These are phyloP conservation scores for Cydia strobilella DNA, from an alignment of 1,140 invertebrate genomes.

Conservation along the genomic window DNA sequence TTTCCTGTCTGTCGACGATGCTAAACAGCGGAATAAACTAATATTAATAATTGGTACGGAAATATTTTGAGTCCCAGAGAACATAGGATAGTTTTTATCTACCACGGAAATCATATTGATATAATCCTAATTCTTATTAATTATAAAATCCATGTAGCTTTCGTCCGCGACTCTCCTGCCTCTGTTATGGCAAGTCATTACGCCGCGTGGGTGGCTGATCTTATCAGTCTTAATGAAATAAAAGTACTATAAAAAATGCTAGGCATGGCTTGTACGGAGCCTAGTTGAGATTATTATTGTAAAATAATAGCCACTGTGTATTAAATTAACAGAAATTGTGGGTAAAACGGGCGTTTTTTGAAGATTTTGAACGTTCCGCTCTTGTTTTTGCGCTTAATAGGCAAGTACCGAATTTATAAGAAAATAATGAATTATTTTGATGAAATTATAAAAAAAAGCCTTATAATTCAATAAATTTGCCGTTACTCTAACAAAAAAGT, in stretches of 20 bases:
- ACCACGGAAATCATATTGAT: neutral
- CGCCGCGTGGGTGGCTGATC: slow-evolving; percentile 72
- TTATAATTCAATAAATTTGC: too few species aligned
- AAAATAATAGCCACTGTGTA: slow-evolving; percentile 9
- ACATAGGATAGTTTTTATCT: too few species aligned
- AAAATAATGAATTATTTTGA: too few species aligned
- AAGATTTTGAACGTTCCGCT: neutral
- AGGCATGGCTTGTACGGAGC: neutral
- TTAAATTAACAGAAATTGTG: neutral
- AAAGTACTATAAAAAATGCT: slow-evolving; percentile 63
- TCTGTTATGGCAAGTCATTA: slow-evolving; percentile 77
- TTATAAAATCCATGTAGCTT: slow-evolving; percentile 43
- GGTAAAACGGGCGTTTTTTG: neutral
- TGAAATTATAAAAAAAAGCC: too few species aligned
- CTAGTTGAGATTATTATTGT: slow-evolving; percentile 4
- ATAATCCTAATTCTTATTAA: slow-evolving; percentile 6
- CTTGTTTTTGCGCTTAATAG: too few species aligned
- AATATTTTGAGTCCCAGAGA: too few species aligned
- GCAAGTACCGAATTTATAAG: too few species aligned
- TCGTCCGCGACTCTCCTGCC: slow-evolving; percentile 47
- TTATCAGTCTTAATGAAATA: slow-evolving; percentile 76
- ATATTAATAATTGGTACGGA: too few species aligned
- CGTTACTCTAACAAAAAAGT: too few species aligned
- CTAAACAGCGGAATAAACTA: too few species aligned
- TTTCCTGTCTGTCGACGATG: too few species aligned